Conservation (phyloP, 2,113 vertebrate genomes). For the Clarias gariepinus region DNA sequence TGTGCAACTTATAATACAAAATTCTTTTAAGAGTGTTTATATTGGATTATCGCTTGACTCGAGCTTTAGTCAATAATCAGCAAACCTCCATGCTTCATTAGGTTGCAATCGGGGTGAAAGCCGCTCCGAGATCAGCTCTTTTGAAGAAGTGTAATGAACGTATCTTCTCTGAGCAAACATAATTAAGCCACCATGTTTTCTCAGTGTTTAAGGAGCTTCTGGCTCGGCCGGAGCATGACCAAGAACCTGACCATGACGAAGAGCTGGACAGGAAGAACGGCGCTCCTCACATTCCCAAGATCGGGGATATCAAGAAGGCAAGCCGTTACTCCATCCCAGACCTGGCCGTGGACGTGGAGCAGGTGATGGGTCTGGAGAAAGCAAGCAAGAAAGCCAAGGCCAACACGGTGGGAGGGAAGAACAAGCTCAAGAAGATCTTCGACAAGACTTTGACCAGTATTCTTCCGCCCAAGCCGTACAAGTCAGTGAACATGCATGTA, state of each 20-base stretch:
- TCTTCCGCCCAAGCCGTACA: slow-evolving; percentile 97
- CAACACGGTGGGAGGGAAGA: slow-evolving; percentile 92
- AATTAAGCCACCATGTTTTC: background rate
- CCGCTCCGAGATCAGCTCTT: background rate
- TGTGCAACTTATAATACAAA: background rate
- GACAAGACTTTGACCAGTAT: slow-evolving; percentile 99
- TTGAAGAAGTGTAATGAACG: background rate
- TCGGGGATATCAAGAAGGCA: slow-evolving; percentile 96
- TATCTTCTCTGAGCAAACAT: background rate
- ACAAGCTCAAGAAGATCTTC: slow-evolving; percentile 97
- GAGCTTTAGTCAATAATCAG: background rate
- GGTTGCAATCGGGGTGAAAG: background rate
- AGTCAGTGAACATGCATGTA: slow-evolving; percentile 73
- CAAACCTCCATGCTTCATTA: background rate
- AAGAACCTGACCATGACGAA: slow-evolving; percentile 76
- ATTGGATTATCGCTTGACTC: background rate
- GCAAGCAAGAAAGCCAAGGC: slow-evolving; percentile 93
- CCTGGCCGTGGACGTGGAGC: slow-evolving; percentile 94
- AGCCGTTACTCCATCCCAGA: slow-evolving; percentile 97
- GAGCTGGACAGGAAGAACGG: slow-evolving; percentile 93
- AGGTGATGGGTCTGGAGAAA: slow-evolving; percentile 96
- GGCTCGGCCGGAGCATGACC: slow-evolving; percentile 85
- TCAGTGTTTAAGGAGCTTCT: slow-evolving; percentile 97
- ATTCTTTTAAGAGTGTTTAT: background rate
- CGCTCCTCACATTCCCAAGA: slow-evolving; percentile 94